Evolutionary conservation across 2,888 invertebrate genomes (phyloP), one percentile per base, ranked within the genome.

Genomic region (Apotomis betuletana): DNA sequence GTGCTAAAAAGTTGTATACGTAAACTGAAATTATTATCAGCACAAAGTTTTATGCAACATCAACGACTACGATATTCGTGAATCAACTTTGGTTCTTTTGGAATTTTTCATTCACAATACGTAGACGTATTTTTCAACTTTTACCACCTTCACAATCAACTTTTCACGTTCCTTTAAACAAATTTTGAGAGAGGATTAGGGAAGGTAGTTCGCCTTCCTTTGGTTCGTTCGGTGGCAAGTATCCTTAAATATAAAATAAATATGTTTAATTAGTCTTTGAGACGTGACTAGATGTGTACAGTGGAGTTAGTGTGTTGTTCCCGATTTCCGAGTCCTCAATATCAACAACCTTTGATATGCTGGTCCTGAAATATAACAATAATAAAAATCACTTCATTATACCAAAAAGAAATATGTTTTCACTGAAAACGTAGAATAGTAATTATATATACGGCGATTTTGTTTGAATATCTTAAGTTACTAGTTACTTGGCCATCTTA

Each of bases 211-310:
- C 9, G 49, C 49, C 49, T 49, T 49, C 49, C 44, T 57, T 63
- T 58, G 36, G 36, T 69, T 46, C 46, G 36, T 61, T 46, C 46
- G 3, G 41, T 62, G 36, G 27, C 52, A 27, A 9, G 27, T n/a
- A 41, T 36, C 12, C n/a, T 13, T 58, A 51, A 49, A 15, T 3
- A 38, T 52, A 64, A 70, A 9, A 65, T 54, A 70, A 55, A 60
- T 60, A n/a, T 15, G 59, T n/a, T 15, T 65, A 65, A 51, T 8
- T 41, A 38, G 64, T 70, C 70, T 70, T 70, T 70, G 55, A 67
- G 60, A 70, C 70, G 52, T 70, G 70, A 70, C 70, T 70, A 70
- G 70, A 70, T 54, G 46, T 60, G 46, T 69, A 55, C 55, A 60
- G 52, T 64, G 46, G 15, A 51, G 41, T 27, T 58, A 10, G 44